Base-by-base conservation (phyloP, 2,888 invertebrate genomes). In the Deilephila porcellus region DNA sequence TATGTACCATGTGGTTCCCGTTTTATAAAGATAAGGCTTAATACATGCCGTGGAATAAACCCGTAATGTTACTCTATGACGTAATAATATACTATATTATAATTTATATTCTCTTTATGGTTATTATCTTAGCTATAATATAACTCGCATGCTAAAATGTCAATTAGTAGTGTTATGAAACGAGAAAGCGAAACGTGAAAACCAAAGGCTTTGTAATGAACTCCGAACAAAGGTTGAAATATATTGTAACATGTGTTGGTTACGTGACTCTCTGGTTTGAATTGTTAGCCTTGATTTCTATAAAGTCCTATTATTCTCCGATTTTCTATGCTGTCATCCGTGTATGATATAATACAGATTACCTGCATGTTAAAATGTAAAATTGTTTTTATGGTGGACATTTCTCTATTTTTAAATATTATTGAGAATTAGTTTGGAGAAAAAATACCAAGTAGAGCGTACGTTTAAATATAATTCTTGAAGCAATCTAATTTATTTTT, bases 211-310 rank as follows among this genome's bases (percentile, higher is more conserved):
- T 56, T 56, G 56, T 56, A 56, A 56, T n/a, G 5, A 56, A n/a
- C 56, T 56, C 5, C 19, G 70, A 67, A 70, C 52, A 74, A 64
- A 52, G 8, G 45, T 59, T 17, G 56, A 17, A 5, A 37, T 45
- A 29, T 62, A 62, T 37, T 59, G n/a, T 60, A 60, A 25, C 29
- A 14, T 25, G 25, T 29, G 29, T 14, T 14, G 60, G 17, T 60
- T 25, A 70, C 70, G 70, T 70, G 70, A 70, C 53, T 70, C 19
- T 29, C 25, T 11, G 8, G 11, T 59, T 20, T 56, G 60, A 71
- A 60, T 60, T 4, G 45, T 4, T 25, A 20, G 37, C 71, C 71
- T 71, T 71, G 71, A 71, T 29, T 71, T 63, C 29, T 63, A 45
- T 72, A 59, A 34, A 52, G 62, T 34, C 19, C 32, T 34, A 32